phyloP scores from a whole-genome alignment of 1,140 invertebrate genomes.

The Calephelis virginiensis region DNA sequence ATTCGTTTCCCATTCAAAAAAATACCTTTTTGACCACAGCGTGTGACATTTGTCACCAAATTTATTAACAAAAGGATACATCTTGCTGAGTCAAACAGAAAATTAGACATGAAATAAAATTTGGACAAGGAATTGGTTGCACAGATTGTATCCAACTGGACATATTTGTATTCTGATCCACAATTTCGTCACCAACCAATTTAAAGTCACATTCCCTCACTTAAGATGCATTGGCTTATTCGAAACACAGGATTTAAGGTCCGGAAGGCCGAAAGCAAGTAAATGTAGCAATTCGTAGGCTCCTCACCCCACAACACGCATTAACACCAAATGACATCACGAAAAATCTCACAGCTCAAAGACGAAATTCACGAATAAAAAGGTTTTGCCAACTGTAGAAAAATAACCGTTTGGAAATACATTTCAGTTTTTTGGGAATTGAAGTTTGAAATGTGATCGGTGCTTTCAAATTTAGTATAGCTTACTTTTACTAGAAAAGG shows the following conservation, averaged over 20 bases:
- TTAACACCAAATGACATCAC: constrained; percentile 75
- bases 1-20: too few species aligned
- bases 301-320: constrained; percentile 61
- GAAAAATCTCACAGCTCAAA: constrained; percentile 65
- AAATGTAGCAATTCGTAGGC: constrained; percentile 72
- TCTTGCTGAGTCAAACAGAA: neutral
- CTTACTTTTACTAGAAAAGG: too few species aligned
- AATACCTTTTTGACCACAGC: too few species aligned
- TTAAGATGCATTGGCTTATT: constrained; percentile 75
- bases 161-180: constrained; percentile 27
- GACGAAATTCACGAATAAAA: constrained; percentile 63
- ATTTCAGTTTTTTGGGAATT: neutral
- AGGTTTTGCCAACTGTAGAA: constrained; percentile 35
- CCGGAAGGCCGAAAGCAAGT: constrained; percentile 49
- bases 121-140: constrained; percentile 20
- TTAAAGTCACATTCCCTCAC: constrained; percentile 59
- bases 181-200: constrained; percentile 54
- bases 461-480: neutral
- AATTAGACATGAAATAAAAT: constrained; percentile 8
- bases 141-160: constrained; percentile 21
- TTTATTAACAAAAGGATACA: too few species aligned
- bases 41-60: too few species aligned
- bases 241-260: constrained; percentile 66
- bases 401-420: neutral
- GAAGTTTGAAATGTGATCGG: neutral